Conservation (phyloP, 2,797 vertebrate species). For the Helarctos malayanus region DNA sequence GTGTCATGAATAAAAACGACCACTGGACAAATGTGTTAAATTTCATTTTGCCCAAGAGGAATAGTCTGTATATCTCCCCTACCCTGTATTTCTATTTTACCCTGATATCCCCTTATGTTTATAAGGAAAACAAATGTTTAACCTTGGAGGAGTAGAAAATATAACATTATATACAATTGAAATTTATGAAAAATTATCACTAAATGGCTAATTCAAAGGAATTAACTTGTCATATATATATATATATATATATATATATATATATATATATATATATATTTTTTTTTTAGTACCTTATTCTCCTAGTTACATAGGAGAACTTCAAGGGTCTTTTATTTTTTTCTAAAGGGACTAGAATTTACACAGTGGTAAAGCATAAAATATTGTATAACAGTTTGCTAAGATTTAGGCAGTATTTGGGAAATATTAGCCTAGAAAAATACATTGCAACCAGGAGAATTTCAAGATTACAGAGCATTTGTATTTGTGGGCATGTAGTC, state of each 20-base stretch:
- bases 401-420: constrained; percentile 10
- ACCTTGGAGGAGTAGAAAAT: background rate
- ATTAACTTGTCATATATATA: background rate
- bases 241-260: too few species aligned
- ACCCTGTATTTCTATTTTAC: constrained; percentile 19
- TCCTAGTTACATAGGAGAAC: background rate
- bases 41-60: constrained; percentile 27
- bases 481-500: background rate
- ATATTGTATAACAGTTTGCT: background rate
- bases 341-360: constrained; percentile 9
- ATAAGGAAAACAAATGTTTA: background rate
- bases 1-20: background rate
- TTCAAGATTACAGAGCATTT: constrained; percentile 57
- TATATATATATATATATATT: too few species aligned
- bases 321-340: background rate
- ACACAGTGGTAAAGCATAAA: constrained; percentile 25
- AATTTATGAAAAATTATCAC: constrained; percentile 39
- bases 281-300: background rate
- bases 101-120: background rate
- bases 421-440: constrained; percentile 62
- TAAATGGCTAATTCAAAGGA: constrained; percentile 11
- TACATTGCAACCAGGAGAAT: background rate
- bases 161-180: background rate
- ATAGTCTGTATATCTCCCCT: background rate
- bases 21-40: background rate